Conservation (phyloP, 2,113 vertebrate genomes). For the Nibea albiflora region DNA sequence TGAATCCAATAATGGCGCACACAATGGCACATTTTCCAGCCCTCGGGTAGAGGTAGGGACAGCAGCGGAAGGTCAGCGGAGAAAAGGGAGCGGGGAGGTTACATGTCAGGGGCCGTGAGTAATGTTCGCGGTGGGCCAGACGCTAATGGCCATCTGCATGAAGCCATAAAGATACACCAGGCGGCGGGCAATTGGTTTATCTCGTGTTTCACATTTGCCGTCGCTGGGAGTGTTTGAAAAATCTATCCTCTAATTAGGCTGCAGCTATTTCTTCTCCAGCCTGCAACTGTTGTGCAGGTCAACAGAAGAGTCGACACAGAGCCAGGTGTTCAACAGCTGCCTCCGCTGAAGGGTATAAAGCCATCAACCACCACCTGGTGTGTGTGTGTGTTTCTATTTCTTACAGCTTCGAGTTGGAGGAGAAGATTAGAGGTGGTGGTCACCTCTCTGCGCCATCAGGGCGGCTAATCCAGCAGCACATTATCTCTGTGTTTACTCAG, state of each 20-base stretch:
- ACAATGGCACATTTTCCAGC: slow-evolving; percentile 63
- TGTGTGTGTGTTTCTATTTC: slow-evolving; percentile 19
- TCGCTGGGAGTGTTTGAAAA: slow-evolving; percentile 8
- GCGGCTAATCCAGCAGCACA: slow-evolving; percentile 43
- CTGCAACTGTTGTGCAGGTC: slow-evolving; percentile 51
- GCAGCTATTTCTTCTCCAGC: slow-evolving; percentile 17
- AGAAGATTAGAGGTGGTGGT: neutral
- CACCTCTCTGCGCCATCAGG: neutral
- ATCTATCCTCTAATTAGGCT: slow-evolving; percentile 53
- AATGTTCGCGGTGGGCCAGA: slow-evolving; percentile 34
- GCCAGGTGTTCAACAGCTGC: slow-evolving; percentile 80
- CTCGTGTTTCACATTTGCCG: slow-evolving; percentile 17
- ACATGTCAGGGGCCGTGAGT: slow-evolving; percentile 32
- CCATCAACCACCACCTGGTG: slow-evolving; percentile 50
- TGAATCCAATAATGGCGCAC: slow-evolving; percentile 53
- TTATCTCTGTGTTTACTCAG: slow-evolving; percentile 63
- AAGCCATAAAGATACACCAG: slow-evolving; percentile 35
- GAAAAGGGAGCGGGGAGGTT: neutral
- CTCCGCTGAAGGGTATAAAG: slow-evolving; percentile 1
- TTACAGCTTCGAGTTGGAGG: neutral
- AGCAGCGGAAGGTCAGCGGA: slow-evolving; percentile 44
- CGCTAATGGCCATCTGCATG: slow-evolving; percentile 42
- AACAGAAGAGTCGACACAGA: slow-evolving; percentile 65
- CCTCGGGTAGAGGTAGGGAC: slow-evolving; percentile 29
- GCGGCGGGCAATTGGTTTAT: slow-evolving; percentile 27